Evolutionary conservation across 2,797 vertebrate species (phyloP), one percentile per base, ranked within the genome.

Genomic region (Otolemur crassicaudatus): DNA sequence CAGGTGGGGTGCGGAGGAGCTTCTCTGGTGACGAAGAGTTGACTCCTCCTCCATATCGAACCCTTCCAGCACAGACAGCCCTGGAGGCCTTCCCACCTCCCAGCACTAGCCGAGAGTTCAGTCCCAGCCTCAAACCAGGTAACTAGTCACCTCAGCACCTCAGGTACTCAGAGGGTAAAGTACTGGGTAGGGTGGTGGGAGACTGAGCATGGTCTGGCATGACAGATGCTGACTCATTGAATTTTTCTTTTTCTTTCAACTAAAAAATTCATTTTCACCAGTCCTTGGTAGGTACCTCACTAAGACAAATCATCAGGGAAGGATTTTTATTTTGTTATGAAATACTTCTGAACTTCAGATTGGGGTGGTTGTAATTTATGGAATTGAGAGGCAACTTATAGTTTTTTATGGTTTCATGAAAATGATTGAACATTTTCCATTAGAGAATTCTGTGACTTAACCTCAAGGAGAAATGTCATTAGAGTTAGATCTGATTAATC

Each of bases 11-110:
- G 98, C 98, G 97, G 99, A 99, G 99, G 99, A 99, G 99, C 99
- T 99, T 99, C 99, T 99, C 99, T 97, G 99, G 99, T 97, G 99
- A 99, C 91, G 99, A 99, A 98, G 99, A 99, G 99, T 99, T 99
- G 99, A 99, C 99, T 98, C 99, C 99, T 95, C 99, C 99, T 99
- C 99, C 99, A 98, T 99, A 99, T 98, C 98, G 95, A 98, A 98
- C 98, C 98, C 98, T 99, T 98, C 98, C 98, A 98, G 98, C 98
- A 98, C 98, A 98, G 98, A 98, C 98, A 98, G 98, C 98, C 98
- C 98, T 69, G 31, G 99, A 99, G 99, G 99, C 99, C 98, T 98
- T 99, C 98, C 99, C 98, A 98, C 99, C 98, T 99, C 99, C 98
- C 99, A 99, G 98, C 99, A 99, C 98, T 98, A 98, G 98, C 83